Evolutionary conservation across 2,888 invertebrate genomes (phyloP).

Genomic region (Lasiommata megera): DNA sequence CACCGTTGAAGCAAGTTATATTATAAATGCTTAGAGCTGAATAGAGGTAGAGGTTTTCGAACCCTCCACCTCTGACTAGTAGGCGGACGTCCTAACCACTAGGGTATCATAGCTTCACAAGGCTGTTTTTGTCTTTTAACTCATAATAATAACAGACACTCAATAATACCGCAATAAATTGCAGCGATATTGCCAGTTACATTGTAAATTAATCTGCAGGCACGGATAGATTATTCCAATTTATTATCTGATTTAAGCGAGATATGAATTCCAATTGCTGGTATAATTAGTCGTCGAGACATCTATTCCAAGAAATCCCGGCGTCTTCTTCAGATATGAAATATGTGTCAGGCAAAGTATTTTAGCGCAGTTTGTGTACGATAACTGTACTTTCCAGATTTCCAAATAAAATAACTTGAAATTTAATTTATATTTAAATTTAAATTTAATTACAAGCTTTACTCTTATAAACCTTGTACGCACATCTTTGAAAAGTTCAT

Average conservation of each 20-base stretch:
- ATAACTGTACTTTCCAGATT: background rate
- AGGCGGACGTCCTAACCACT: no score
- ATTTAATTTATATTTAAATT: no score
- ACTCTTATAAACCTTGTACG: no score
- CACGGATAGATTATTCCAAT: slow-evolving; percentile 20
- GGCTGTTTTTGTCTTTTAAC: background rate
- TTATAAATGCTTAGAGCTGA: no score
- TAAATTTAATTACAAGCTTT: no score
- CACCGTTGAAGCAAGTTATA: no score
- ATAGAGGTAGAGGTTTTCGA: no score
- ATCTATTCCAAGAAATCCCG: slow-evolving; percentile 30
- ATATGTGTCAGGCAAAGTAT: slow-evolving; percentile 20
- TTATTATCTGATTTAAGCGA: slow-evolving; percentile 21
- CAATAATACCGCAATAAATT: background rate
- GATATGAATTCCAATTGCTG: slow-evolving; percentile 24
- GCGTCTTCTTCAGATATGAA: slow-evolving; percentile 24
- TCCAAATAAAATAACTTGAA: no score
- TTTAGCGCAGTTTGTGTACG: slow-evolving; percentile 8
- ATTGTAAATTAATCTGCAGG: slow-evolving; percentile 15
- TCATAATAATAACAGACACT: background rate
- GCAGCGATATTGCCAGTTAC: background rate
- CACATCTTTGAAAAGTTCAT: no score
- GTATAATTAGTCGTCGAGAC: slow-evolving; percentile 31
- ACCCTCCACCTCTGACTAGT: no score
- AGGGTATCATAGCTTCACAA: no score